Evolutionary conservation across 2,113 vertebrate species (phyloP), one percentile per base, ranked within the genome.

Genomic region (Megaptera novaeangliae): DNA sequence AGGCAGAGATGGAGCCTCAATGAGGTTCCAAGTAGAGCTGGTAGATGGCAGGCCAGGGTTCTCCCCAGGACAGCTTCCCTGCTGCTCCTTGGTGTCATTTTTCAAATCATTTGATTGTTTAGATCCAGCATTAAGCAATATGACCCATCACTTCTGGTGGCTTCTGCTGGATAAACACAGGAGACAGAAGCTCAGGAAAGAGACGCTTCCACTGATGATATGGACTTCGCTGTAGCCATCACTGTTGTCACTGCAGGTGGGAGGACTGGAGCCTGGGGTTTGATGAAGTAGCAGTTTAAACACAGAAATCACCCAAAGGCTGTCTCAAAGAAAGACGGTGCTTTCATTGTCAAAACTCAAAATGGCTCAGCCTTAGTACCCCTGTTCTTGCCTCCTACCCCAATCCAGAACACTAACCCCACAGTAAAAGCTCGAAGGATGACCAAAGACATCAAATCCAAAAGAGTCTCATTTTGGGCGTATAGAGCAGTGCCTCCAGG

Each of bases 211-310:
- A 0, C 6, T 18, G 41, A 36, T 36, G 6, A 5, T 6, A 29
- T 57, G 6, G 2, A 23, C 12, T 31, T 59, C 17, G 0, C 8
- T 3, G 0, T 5, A 29, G 69, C 15, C 9, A 0, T 15, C 3
- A 2, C 14, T 31, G 0, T 1, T 0, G 8, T 21, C 66, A 4
- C 21, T 2, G 8, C 41, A 1, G 5, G 8, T 8, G n/a, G 9
- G 11, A 55, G 11, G 72, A 5, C 36, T 8, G 27, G n/a, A 18
- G 8, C 3, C 0, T 7, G 2, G 25, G 3, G 8, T 61, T 41
- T 64, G 34, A 25, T 21, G 46, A 63, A 75, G 25, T 10, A 89
- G 9, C 6, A 1, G 1, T 12, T 15, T n/a, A 23, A 41, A 63
- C 29, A 8, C 44, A 72, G 80, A 81, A 39, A 63, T 7, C 20